Evolutionary conservation across 1,140 invertebrate species (phyloP), one percentile per base, ranked within the genome.

Genomic region (Metopolophium dirhodum): DNA sequence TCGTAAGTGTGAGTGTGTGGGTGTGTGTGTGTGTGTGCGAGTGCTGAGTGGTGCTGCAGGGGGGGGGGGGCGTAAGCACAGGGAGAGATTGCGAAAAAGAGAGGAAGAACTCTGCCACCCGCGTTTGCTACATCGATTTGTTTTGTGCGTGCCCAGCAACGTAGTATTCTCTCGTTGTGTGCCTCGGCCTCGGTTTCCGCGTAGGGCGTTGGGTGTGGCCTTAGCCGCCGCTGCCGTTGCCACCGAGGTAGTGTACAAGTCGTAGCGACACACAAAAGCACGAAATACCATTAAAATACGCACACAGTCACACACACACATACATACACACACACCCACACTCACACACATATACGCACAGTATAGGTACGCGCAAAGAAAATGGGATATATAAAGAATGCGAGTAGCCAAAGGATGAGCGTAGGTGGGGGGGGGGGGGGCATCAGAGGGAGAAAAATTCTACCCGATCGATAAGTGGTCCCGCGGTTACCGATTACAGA

Each of bases 71-170:
- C 47, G 47, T 7, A 18, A 35, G 45, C n/a, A 9, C 77, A 30
- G 49, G 41, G 91, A 41, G 47, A 85, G 68, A 54, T 82, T 51
- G 91, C 68, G 91, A 83, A 93, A 91, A 92, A 93, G 91, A 83
- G 91, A 93, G 91, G 91, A 83, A 93, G 45, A 85, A 93, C 77
- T 93, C 45, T 37, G 82, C 77, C 91, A 23, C 77, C 91, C 91
- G 91, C 47, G 91, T 93, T 93, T 45, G 91, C 91, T 93, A 93
- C 91, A 93, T 93, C 91, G 91, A 93, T 93, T 93, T 93, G 91
- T 93, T 93, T 85, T 85, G 91, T 91, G 90, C 90, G 61, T 83
- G 77, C 91, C 77, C 91, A 57, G 91, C n/a, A 57, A 51, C 68
- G 90, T 77, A 51, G 89, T 77, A 83, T 77, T 91, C 68, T 91